Evolutionary conservation across 2,888 invertebrate genomes (phyloP), one percentile per base, ranked within the genome.

Genomic region (Melanophora roralis): DNA sequence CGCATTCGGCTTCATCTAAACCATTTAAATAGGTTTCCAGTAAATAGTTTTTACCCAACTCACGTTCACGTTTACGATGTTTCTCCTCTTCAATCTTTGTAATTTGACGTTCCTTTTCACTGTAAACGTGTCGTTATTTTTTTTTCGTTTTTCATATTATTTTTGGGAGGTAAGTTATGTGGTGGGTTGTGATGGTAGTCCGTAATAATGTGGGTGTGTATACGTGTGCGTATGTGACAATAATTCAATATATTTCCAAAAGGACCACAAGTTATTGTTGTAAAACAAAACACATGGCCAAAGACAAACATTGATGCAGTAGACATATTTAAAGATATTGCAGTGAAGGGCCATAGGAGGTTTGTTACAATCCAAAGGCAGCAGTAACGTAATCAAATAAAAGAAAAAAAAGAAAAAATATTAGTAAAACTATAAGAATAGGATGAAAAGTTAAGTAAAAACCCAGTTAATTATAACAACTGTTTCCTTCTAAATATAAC

Each of bases 31-130:
- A 95, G 0, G 95, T 94, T 88, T 95, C 95, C 14, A 95, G 91
- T 57, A 95, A 91, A 87, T 95, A 95, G 89, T 95, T 95, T 81
- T 94, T 94, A 16, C 95, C 95, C 86, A 95, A 93, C 85, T 94
- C 94, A 82, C 94, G 92, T 89, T 94, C 93, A 57, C 95, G 91
- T 51, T 92, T 92, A 82, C 93, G 92, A 89, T 95, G 95, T 32
- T 94, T 94, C 86, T 94, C 94, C 86, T 94, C 94, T 91, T 95
- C 95, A 84, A 95, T 92, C 85, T 93, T 93, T 81, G 94, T 94
- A 84, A 96, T 96, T 85, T 95, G 92, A 85, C 93, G 93, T 87
- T 96, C 96, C 87, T 94, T 93, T 85, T 94, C 94, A 84, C 93
- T 93, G 91, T 64, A 38, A 27, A 74, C 74, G 74, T 74, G 68